These are phyloP conservation scores for Tokudaia muenninki DNA, from an alignment of 2,797 vertebrate species.

Conservation along the genomic window DNA sequence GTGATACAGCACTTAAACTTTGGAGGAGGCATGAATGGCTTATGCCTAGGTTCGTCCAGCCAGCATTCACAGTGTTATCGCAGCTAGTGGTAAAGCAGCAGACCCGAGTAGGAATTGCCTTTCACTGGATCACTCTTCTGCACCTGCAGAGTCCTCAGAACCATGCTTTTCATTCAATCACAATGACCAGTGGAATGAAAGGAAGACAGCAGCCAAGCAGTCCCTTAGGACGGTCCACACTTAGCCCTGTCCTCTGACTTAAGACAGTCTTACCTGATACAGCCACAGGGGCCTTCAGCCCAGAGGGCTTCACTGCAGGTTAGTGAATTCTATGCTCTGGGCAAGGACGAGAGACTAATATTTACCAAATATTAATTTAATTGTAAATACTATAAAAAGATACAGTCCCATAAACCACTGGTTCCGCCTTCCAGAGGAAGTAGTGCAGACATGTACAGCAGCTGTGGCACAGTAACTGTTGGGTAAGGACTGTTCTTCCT, in stretches of 20 bases:
- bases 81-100: neutral
- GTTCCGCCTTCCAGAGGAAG: conserved; percentile 34
- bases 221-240: neutral
- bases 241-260: too few relatives aligned
- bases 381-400: neutral
- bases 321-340: neutral
- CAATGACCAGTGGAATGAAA: neutral
- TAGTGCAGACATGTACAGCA: neutral
- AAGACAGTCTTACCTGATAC: too few relatives aligned
- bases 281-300: neutral
- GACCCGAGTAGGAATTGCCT: neutral
- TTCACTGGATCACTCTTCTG: fast-evolving
- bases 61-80: neutral
- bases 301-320: neutral
- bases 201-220: neutral
- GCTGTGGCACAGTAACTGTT: neutral
- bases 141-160: neutral
- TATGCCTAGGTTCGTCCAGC: neutral
- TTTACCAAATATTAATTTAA: neutral
- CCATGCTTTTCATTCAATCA: neutral
- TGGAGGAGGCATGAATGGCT: neutral
- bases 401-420: neutral
- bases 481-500: neutral
- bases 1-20: neutral
- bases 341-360: neutral